Base-by-base conservation (phyloP, 2,888 invertebrate species). In the Athalia cordata region DNA sequence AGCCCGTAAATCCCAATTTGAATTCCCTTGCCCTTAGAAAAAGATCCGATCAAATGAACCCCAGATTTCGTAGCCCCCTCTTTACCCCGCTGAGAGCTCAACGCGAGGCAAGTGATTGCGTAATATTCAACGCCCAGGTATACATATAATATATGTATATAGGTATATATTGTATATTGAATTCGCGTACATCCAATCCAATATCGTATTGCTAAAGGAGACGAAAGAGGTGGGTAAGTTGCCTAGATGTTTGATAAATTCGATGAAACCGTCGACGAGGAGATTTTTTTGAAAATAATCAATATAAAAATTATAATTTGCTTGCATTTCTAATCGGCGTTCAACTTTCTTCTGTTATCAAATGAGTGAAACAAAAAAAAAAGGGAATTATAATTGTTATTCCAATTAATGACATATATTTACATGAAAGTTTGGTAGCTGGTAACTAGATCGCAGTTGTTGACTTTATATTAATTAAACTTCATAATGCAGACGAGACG, bases 111-210 rank as follows among this genome's bases (percentile, higher is more conserved):
- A 59, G 59, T 59, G 72, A 72, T 59, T 72, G 72, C 72, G 13
- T 59, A 57, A 59, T 72, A 72, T 72, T 59, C 8, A 72, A 72
- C 15, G 13, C 50, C 11, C 29, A 52, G 47, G 72, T 29, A 29
- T 29, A 29, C 29, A 29, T 0, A 29, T 29, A 29, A 29, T 29
- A 29, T 29, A 29, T 29, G 29, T 29, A 29, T 29, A 29, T 29
- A 29, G 29, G 29, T 29, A n/a, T n/a, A n/a, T n/a, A 29, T 29
- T 29, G 0, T 29, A 72, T 59, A 47, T 45, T 13, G 47, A 59
- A 59, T 72, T 59, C 72, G 5, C 47, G 13, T 47, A 57, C 72
- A 59, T 13, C 15, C 59, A 49, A 72, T 72, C 72, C 72, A 72
- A 72, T 72, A 72, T 72, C 72, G 47, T 72, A 11, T 57, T 57